Evolutionary conservation across 2,888 invertebrate species (phyloP), one percentile per base, ranked within the genome.

Genomic region (Ichneumon xanthorius): DNA sequence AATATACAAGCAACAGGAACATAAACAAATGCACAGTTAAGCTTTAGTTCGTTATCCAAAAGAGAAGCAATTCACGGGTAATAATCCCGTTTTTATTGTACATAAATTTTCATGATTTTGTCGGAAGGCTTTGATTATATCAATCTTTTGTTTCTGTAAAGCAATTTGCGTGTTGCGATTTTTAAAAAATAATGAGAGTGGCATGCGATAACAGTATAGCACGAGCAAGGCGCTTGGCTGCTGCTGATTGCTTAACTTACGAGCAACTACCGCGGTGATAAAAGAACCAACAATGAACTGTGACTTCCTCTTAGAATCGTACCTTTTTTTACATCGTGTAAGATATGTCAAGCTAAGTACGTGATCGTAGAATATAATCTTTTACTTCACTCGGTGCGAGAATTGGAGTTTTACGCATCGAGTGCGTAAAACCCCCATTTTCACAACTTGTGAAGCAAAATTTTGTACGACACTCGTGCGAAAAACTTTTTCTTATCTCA

Each of bases 31-130:
- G 58, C 58, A 63, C 61, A 61, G 76, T 50, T 63, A 45, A 76
- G 50, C 75, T 58, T 80, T 65, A 73, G 55, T 85, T 85, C 76
- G 76, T 82, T 82, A 80, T 82, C 55, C 76, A 67, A 81, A 55
- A 45, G 11, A 73, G 61, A 71, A 75, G 37, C 58, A 78, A 40
- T 16, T 55, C 67, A 76, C 68, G 72, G 75, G 78, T 65, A 50
- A 84, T 73, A 50, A 84, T 67, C 68, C 61, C 77, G 4, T 61
- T 22, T 50, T 14, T 37, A 33, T 53, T 19, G 78, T 61, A 55
- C 45, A 55, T 37, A 65, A 50, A 50, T 70, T 63, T 63, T 6
- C 33, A 73, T 73, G 77, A 73, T 22, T 77, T 53, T 63, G 50
- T 30, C 16, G 19, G 14, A 45, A 68, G 63, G 58, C 40, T 65